Evolutionary conservation across 2,888 invertebrate genomes (phyloP).

Genomic region (Andrena praecox): DNA sequence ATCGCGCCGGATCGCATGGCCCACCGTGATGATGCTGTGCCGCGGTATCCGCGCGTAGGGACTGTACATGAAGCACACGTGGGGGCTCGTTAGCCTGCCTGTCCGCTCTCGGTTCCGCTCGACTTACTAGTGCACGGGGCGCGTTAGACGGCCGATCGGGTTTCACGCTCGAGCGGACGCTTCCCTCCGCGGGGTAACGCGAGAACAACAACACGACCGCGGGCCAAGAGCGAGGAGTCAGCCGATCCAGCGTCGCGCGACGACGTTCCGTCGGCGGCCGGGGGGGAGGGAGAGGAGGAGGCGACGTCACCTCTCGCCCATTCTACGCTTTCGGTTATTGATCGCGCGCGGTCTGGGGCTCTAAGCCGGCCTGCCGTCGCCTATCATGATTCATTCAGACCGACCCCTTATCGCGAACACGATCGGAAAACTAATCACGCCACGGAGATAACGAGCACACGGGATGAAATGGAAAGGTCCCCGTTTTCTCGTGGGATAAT

Average conservation of each 20-base stretch:
- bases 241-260: constrained; percentile 34
- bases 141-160: constrained; percentile 22
- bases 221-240: constrained; percentile 24
- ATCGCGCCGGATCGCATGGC: constrained; percentile 24
- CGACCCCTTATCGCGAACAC: constrained; percentile 3
- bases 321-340: constrained; percentile 72
- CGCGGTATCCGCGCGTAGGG: constrained; percentile 27
- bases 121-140: constrained; percentile 37
- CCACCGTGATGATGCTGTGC: constrained; percentile 36
- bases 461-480: neutral
- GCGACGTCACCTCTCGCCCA: constrained; percentile 67
- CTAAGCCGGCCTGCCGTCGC: constrained; percentile 46
- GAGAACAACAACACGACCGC: neutral
- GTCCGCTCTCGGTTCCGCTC: constrained; percentile 37
- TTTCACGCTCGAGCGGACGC: constrained; percentile 34
- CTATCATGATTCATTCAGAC: constrained; percentile 63
- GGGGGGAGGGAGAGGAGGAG: neutral
- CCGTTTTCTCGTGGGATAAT: neutral
- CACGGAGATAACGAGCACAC: neutral
- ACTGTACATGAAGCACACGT: constrained; percentile 64
- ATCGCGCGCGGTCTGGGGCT: constrained; percentile 59
- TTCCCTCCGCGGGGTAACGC: neutral
- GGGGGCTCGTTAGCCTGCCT: constrained; percentile 54
- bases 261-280: constrained; percentile 59
- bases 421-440: constrained; percentile 10